Conservation (phyloP, 2,797 vertebrate genomes). For the Poeciliopsis gracilis region DNA sequence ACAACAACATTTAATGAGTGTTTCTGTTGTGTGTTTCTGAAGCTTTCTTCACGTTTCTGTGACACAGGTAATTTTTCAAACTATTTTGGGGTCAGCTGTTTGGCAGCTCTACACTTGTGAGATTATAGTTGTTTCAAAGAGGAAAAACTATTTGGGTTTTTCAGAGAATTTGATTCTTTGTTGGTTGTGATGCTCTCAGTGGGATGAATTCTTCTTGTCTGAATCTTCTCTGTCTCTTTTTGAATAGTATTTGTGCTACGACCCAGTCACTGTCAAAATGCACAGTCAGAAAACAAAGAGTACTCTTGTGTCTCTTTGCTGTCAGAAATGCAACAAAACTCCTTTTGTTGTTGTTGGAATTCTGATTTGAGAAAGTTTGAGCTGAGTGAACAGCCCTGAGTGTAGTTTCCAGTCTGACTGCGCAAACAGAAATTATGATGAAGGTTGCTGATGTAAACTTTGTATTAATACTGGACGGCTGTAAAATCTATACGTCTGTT, state of each 20-base stretch:
- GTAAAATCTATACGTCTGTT: not conserved
- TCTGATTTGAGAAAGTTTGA: not conserved
- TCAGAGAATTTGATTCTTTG: not conserved
- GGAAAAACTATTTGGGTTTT: not conserved
- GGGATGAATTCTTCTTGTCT: not conserved
- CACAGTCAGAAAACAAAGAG: not conserved
- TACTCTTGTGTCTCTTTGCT: not conserved
- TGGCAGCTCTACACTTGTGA: not conserved
- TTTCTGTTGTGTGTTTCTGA: not conserved
- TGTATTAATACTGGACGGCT: not conserved
- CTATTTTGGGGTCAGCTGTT: not conserved
- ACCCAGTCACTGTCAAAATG: not conserved
- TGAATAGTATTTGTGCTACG: not conserved
- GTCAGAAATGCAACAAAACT: not conserved
- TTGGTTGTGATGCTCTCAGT: not conserved
- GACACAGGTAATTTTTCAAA: not conserved
- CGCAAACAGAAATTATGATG: not conserved
- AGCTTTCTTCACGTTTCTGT: not conserved
- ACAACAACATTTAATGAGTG: constrained; percentile 16
- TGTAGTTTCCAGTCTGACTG: not conserved
- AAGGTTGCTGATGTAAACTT: not conserved
- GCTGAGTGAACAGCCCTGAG: not conserved
- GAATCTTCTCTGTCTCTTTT: not conserved
- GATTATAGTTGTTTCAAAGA: not conserved
- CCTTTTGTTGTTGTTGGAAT: not conserved